A percentile compares a stretch with the other conserved stretches of the same genome.
Conservation (phyloP, 2,797 vertebrate species). For the Acrossocheilus wenchowensis region DNA sequence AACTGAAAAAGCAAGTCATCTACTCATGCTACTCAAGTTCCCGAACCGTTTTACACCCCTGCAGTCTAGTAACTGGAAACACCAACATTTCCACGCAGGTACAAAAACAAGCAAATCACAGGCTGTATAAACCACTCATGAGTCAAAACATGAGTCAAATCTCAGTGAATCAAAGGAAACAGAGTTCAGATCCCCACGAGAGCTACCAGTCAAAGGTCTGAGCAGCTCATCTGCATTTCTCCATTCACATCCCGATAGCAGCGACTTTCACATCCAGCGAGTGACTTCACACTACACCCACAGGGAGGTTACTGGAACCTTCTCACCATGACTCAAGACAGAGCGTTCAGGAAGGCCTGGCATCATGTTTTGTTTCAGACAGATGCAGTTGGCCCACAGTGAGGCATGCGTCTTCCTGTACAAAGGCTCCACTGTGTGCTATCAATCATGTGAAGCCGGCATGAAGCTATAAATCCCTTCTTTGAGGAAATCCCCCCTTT, state of each 20-base stretch:
- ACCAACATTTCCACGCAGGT: constrained; percentile 17
- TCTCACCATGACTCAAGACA: constrained; percentile 70
- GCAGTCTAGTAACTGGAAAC: constrained; percentile 18
- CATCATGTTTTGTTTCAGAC: constrained; percentile 77
- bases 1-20: background rate
- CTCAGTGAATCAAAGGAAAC: background rate
- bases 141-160: constrained; percentile 36
- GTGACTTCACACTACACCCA: constrained; percentile 85
- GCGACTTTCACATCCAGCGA: constrained; percentile 80
- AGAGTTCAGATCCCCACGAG: background rate
- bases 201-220: constrained; percentile 11
- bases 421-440: constrained; percentile 80
- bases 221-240: constrained; percentile 79
- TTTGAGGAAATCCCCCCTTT: constrained; percentile 75
- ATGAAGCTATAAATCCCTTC: constrained; percentile 80
- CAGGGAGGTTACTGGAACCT: constrained; percentile 86
- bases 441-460: constrained; percentile 80
- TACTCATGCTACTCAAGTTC: background rate
- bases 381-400: constrained; percentile 80
- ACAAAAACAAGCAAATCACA: constrained; percentile 38
- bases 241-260: constrained; percentile 80
- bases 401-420: constrained; percentile 81
- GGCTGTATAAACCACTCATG: background rate
- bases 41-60: constrained; percentile 8
- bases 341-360: constrained; percentile 72